A percentile compares a stretch with the other conserved stretches of the same genome.
phyloP scores from a whole-genome alignment of 1,140 invertebrate genomes.

The Lanistes nyassanus region DNA sequence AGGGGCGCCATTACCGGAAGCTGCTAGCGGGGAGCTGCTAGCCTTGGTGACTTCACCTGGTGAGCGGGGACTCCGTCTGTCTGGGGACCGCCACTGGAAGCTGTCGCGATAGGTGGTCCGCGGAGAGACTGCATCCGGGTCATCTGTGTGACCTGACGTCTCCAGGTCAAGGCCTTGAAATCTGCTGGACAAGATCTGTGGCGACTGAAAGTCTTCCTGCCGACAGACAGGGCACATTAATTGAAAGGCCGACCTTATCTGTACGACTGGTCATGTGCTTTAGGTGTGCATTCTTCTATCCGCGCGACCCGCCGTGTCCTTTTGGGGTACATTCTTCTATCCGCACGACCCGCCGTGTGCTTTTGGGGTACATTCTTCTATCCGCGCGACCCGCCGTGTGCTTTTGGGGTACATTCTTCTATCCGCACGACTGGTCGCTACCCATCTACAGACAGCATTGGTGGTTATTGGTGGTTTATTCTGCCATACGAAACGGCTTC shows the following conservation, averaged over 20 bases:
- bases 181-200: conserved; percentile 11
- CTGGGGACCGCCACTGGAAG: conserved; percentile 2
- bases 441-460: too few species aligned
- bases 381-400: too few species aligned
- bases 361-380: too few species aligned
- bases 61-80: neutral
- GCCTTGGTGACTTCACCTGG: neutral
- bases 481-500: too few species aligned
- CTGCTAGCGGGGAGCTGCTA: neutral
- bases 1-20: neutral
- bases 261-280: neutral
- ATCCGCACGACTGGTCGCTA: too few species aligned
- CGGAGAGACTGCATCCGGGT: neutral
- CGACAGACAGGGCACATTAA: neutral
- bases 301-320: too few species aligned
- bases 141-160: neutral
- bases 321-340: neutral
- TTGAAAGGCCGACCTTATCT: neutral
- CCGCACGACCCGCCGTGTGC: neutral
- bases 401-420: too few species aligned
- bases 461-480: too few species aligned
- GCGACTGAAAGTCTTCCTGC: conserved; percentile 15
- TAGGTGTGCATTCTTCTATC: too few species aligned
- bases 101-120: conserved; percentile 8
- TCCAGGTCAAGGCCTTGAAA: conserved; percentile 16